These are phyloP conservation scores for Ophthalmolycus amberensis DNA, from an alignment of 2,113 vertebrate species.

Conservation along the genomic window DNA sequence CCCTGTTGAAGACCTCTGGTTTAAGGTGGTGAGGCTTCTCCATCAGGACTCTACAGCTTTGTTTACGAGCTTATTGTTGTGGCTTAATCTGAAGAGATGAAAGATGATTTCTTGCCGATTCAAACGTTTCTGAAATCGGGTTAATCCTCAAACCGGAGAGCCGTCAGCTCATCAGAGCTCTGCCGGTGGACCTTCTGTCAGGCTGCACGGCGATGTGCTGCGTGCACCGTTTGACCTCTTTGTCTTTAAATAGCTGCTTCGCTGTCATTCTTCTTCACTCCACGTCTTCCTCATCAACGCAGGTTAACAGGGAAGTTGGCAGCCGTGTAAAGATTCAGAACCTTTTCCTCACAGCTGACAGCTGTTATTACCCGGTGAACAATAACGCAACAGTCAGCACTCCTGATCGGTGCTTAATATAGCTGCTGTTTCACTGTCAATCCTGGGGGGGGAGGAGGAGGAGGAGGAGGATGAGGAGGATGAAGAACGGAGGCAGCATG, in stretches of 20 bases:
- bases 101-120: conserved; percentile 21
- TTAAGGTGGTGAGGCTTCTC: conserved; percentile 16
- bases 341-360: conserved; percentile 58
- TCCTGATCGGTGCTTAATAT: conserved; percentile 58
- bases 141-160: neutral
- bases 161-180: conserved; percentile 16
- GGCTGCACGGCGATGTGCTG: neutral
- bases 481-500: no score
- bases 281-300: conserved; percentile 3
- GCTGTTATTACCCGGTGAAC: conserved; percentile 59
- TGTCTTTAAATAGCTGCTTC: conserved; percentile 3
- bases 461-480: neutral
- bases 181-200: neutral
- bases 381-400: conserved; percentile 64
- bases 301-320: conserved; percentile 41
- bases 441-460: neutral
- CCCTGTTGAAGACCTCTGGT: neutral
- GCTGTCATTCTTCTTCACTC: neutral
- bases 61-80: conserved; percentile 10
- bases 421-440: conserved; percentile 53
- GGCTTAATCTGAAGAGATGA: conserved; percentile 30
- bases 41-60: neutral
- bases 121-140: neutral
- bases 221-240: neutral
- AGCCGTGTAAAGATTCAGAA: conserved; percentile 32